Base-by-base conservation (phyloP, 2,113 vertebrate species). In the Hystrix cristata region DNA sequence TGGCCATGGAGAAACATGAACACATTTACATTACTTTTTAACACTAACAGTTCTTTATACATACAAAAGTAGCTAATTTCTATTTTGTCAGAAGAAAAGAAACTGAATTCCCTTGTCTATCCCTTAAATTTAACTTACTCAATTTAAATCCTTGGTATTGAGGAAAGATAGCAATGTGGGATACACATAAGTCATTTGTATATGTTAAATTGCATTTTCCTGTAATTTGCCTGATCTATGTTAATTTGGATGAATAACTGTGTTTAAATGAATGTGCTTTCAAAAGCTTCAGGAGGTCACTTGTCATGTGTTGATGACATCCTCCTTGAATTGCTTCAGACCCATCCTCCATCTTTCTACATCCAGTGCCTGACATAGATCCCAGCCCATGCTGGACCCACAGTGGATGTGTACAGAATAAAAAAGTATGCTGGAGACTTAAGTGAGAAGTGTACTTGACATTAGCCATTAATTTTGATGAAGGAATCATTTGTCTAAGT, bases 391-490 rank as follows among this genome's bases (percentile, higher is more conserved):
- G 46, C 2, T 16, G 72, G 60, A 3, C 21, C 23, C 25, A 71
- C 21, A 65, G 19, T 62, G n/a, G 31, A 60, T 85, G 25, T 48
- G 92, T 67, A 38, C 8, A 87, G 27, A 46, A 62, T 55, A 82
- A 55, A 2, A 92, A 43, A 80, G 15, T n/a, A 3, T 46, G 38
- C 46, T 95, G 46, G 79, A 72, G 34, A 31, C 27, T 43, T 62
- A 14, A 72, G 23, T 79, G 16, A 74, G 8, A 62, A 87, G 85
- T 34, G 8, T 18, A 23, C 29, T 46, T 92, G 25, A 72, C 10
- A 87, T 69, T 38, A 90, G 25, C 34, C 67, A 14, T 86, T 96
- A 48, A 67, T 88, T 88, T 95, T 91, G 8, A 29, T 92, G 51
- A 88, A 93, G 21, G 31, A 59, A 34, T 80, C 19, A 86, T 78